These are phyloP conservation scores for Chiloscyllium plagiosum DNA, from an alignment of 2,113 vertebrate species.

Conservation along the genomic window DNA sequence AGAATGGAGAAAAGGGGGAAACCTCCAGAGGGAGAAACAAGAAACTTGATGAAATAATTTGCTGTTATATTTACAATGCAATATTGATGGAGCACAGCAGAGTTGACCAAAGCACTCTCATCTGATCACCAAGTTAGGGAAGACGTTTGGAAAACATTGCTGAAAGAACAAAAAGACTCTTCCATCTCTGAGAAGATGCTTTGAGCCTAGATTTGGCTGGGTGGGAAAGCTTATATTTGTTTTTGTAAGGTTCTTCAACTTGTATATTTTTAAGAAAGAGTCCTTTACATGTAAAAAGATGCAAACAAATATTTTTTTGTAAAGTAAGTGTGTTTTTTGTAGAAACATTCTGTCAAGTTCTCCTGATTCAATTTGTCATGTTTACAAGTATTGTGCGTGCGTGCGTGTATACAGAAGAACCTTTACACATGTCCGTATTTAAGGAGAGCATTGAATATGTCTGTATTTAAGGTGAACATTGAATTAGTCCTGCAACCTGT, in stretches of 20 bases:
- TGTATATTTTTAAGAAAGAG: conserved; percentile 36
- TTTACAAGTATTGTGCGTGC: conserved; percentile 23
- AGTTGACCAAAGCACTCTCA: background rate
- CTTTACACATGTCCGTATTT: background rate
- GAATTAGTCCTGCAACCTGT: conserved; percentile 13
- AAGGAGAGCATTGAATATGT: conserved; percentile 21
- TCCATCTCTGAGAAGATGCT: background rate
- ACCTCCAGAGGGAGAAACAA: background rate
- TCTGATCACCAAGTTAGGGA: background rate
- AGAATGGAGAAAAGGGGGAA: background rate
- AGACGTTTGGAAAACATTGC: conserved; percentile 1
- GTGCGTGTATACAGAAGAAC: background rate
- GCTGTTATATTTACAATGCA: conserved; percentile 19
- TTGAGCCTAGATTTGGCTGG: background rate
- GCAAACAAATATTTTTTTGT: conserved; percentile 32
- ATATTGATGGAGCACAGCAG: conserved; percentile 17
- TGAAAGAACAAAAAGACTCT: conserved; percentile 29
- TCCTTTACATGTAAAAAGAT: conserved; percentile 30
- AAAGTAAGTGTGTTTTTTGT: conserved; percentile 35
- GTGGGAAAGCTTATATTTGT: conserved; percentile 16
- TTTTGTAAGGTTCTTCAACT: conserved; percentile 37
- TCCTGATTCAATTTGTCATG: conserved; percentile 23
- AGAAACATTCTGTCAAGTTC: conserved; percentile 36
- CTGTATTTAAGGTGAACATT: conserved; percentile 19
- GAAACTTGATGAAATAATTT: background rate